These are phyloP conservation scores for Bryconaethiops microstoma DNA, from an alignment of 2,797 vertebrate species.

Conservation along the genomic window DNA sequence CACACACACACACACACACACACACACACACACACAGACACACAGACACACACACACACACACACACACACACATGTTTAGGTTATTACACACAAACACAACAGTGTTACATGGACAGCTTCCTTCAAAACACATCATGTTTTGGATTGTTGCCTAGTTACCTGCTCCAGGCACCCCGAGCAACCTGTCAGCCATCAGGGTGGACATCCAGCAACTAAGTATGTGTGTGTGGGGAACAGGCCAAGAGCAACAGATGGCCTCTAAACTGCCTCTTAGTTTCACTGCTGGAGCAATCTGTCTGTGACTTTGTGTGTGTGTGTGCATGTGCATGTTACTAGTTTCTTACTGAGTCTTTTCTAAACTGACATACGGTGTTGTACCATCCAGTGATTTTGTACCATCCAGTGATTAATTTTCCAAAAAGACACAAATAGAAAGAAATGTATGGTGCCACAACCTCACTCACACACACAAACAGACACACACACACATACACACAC, in stretches of 20 bases:
- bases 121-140: constrained; percentile 11
- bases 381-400: neutral
- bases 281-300: constrained; percentile 46
- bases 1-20: too few species aligned
- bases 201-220: neutral
- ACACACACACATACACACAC: constrained; percentile 7
- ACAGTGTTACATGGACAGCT: neutral
- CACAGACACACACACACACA: too few species aligned
- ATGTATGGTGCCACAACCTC: constrained; percentile 3
- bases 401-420: neutral
- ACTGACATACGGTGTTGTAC: constrained; percentile 4
- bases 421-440: constrained; percentile 15
- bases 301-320: constrained; percentile 20
- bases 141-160: constrained; percentile 13
- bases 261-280: constrained; percentile 55
- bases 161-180: constrained; percentile 1
- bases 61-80: neutral
- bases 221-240: constrained; percentile 26
- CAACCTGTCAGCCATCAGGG: neutral
- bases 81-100: neutral
- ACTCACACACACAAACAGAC: neutral
- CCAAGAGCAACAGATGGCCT: constrained; percentile 59
- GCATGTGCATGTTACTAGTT: too few species aligned
- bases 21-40: neutral
- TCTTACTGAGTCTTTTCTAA: neutral